Conservation (phyloP, 2,888 invertebrate species). For the Diarsia dahlii region DNA sequence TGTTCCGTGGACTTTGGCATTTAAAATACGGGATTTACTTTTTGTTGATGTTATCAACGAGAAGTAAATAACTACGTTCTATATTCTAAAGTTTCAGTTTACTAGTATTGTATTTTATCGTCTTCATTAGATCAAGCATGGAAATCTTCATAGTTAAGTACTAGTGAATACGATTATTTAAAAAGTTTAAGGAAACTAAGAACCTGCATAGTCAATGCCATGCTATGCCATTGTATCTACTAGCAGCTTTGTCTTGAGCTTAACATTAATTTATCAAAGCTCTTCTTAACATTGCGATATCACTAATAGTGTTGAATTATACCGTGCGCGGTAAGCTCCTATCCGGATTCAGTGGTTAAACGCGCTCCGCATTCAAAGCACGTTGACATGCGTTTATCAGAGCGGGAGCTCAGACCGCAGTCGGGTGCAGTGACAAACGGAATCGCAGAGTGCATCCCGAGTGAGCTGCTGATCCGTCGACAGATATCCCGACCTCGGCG, state of each 20-base stretch:
- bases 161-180: not conserved
- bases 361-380: constrained; percentile 84
- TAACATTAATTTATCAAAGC: constrained; percentile 15
- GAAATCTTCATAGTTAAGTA: not conserved
- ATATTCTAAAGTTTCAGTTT: not conserved
- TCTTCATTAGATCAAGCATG: not conserved
- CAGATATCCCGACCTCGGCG: constrained; percentile 88
- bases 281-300: constrained; percentile 29
- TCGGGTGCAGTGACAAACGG: constrained; percentile 88
- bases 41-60: constrained; percentile 9
- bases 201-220: not conserved
- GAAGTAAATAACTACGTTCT: not conserved
- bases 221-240: no score
- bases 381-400: constrained; percentile 89
- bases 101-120: not conserved
- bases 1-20: not conserved
- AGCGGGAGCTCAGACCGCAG: constrained; percentile 86
- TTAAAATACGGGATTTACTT: not conserved
- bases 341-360: constrained; percentile 79
- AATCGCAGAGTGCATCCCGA: constrained; percentile 89
- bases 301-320: constrained; percentile 41
- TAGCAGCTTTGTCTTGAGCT: not conserved
- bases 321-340: constrained; percentile 67
- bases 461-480: constrained; percentile 88
- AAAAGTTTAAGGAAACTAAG: not conserved